Evolutionary conservation across 2,888 invertebrate species (phyloP), one percentile per base, ranked within the genome.

Genomic region (Eupithecia exiguata): DNA sequence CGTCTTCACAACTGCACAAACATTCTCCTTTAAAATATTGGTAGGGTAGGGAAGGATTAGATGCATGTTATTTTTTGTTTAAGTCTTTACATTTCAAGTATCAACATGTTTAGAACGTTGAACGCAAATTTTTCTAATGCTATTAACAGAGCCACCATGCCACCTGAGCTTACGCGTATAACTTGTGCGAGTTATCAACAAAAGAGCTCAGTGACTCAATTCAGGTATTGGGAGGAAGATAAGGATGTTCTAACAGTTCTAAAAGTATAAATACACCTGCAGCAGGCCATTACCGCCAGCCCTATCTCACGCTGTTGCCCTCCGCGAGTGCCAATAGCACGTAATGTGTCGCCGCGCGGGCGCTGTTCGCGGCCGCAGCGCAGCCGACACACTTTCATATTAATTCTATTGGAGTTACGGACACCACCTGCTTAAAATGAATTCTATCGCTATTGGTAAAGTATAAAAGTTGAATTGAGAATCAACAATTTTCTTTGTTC

Each of bases 351-450:
- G 68, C 49, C 30, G n/a, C n/a, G n/a, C n/a, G n/a, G 63, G 72
- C 40, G 68, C 68, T 49, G 6, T n/a, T 49, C 49, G 49, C 49
- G 49, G 67, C 72, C 66, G 70, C 67, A 74, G 69, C 76, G 77
- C 63, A 68, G 43, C 72, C 58, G 68, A 71, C 69, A 21, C 72
- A 63, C 21, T 72, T 72, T 76, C 76, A 78, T 80, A 81, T 81
- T 79, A 80, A 81, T 81, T 80, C 78, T 79, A 70, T 72, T 67
- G 70, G 76, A 82, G 77, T 78, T 81, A 81, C 81, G 70, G 79
- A 21, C 36, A 14, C 68, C 74, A 81, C 63, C 70, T 75, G 70
- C 38, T n/a, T 66, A 5, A 35, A 62, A 62, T 35, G 10, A 21
- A 21, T n/a, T n/a, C 7, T 49, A n/a, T 49, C n/a, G 3, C 49